Evolutionary conservation across 2,888 invertebrate genomes (phyloP).

Genomic region (Axea sp.): DNA sequence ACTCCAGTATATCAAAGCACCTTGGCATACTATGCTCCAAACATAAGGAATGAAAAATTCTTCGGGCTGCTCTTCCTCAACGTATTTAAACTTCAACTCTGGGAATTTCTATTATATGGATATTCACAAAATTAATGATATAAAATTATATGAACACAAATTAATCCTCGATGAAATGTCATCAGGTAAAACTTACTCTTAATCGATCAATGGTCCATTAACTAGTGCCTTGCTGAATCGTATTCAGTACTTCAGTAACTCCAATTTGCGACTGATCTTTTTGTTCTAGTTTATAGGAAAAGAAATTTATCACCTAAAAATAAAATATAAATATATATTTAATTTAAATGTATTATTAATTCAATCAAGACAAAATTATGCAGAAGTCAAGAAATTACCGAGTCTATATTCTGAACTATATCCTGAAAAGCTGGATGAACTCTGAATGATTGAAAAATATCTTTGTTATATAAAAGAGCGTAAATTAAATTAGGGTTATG

Average conservation of each 20-base stretch:
- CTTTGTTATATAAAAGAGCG: constrained; percentile 94
- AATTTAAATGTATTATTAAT: too few species aligned
- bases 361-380: too few species aligned
- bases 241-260: constrained; percentile 91
- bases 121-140: too few species aligned
- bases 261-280: constrained; percentile 84
- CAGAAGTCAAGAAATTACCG: constrained; percentile 81
- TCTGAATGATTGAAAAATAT: constrained; percentile 92
- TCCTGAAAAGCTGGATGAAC: constrained; percentile 94
- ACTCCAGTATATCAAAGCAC: constrained; percentile 76
- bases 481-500: constrained; percentile 96
- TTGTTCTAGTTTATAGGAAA: constrained; percentile 83
- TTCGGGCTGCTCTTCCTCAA: constrained; percentile 98
- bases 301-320: constrained; percentile 84
- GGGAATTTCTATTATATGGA: constrained; percentile 99
- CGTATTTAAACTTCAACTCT: constrained; percentile 98
- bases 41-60: constrained; percentile 99
- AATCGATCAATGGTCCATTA: constrained; percentile 97
- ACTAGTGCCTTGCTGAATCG: constrained; percentile 94
- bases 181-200: constrained; percentile 86
- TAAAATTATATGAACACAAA: too few species aligned
- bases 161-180: too few species aligned
- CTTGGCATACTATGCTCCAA: constrained; percentile 91
- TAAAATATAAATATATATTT: background rate
- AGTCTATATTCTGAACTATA: constrained; percentile 96